phyloP scores from a whole-genome alignment of 2,113 vertebrate species.

The Chauna torquata region DNA sequence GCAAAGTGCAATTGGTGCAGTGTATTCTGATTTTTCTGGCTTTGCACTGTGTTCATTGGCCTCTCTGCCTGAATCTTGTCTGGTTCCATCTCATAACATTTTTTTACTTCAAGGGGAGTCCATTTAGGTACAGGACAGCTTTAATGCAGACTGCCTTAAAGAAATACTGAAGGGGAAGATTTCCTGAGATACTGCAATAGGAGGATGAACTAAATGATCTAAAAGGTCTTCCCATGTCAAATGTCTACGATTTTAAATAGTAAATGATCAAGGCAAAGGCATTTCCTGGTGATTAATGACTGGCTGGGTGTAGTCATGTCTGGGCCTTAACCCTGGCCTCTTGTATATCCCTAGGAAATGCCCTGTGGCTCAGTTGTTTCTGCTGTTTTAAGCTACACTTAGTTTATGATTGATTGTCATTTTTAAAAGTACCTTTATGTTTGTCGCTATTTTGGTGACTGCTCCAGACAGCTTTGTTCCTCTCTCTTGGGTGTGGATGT shows the following conservation, averaged over 20 bases:
- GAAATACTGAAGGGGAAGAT: background rate
- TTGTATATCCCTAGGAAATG: slow-evolving; percentile 65
- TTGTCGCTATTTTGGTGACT: slow-evolving; percentile 48
- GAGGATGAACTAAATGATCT: background rate
- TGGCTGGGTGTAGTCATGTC: slow-evolving; percentile 67
- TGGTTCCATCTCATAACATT: background rate
- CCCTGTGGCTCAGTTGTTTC: slow-evolving; percentile 57
- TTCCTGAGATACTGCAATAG: background rate
- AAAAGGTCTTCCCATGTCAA: slow-evolving; percentile 37
- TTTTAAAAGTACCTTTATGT: slow-evolving; percentile 30
- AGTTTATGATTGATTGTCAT: slow-evolving; percentile 51
- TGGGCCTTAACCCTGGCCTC: slow-evolving; percentile 69
- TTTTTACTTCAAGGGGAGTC: background rate
- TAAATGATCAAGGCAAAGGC: slow-evolving; percentile 53
- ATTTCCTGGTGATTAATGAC: slow-evolving; percentile 74
- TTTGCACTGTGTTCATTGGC: background rate
- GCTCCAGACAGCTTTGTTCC: slow-evolving; percentile 44
- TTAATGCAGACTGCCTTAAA: background rate
- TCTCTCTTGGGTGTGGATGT: background rate
- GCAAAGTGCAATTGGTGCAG: background rate
- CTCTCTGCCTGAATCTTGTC: background rate
- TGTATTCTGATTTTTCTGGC: background rate
- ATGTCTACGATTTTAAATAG: slow-evolving; percentile 51
- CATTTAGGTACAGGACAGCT: background rate
- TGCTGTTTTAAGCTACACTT: slow-evolving; percentile 42